Evolutionary conservation across 2,797 vertebrate species (phyloP).

Genomic region (Bothrops alternatus): DNA sequence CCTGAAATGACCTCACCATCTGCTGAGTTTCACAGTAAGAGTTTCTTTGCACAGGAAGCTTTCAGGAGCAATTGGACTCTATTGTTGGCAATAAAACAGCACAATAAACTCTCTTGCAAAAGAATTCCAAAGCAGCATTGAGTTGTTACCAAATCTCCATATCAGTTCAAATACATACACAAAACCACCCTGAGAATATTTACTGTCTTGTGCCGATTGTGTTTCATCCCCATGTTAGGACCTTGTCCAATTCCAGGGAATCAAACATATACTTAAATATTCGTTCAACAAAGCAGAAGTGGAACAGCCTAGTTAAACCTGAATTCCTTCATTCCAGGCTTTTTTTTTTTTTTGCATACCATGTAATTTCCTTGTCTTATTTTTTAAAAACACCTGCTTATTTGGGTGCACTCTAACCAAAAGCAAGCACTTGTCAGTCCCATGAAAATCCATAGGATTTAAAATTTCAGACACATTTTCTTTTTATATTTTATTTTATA

Average conservation of each 20-base stretch:
- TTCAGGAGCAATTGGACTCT: neutral
- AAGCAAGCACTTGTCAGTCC: slow-evolving; percentile 3
- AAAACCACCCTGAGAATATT: neutral
- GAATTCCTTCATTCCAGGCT: slow-evolving; percentile 12
- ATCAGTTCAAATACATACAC: slow-evolving; percentile 6
- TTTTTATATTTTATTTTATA: slow-evolving; percentile 2
- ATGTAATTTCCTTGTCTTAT: slow-evolving; percentile 41
- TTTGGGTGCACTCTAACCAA: neutral
- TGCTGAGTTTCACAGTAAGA: neutral
- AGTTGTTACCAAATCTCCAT: slow-evolving; percentile 29
- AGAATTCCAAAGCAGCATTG: slow-evolving; percentile 25
- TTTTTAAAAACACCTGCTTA: slow-evolving; percentile 14
- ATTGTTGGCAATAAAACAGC: slow-evolving; percentile 24
- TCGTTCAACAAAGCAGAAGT: slow-evolving; percentile 48
- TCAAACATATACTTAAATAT: slow-evolving; percentile 35
- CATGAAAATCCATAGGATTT: neutral
- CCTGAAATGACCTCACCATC: neutral
- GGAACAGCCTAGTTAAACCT: slow-evolving; percentile 1
- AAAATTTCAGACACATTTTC: neutral
- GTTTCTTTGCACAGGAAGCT: neutral
- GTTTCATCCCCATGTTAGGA: neutral
- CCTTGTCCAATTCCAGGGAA: slow-evolving; percentile 8
- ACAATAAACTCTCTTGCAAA: slow-evolving; percentile 35
- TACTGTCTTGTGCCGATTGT: slow-evolving; percentile 13
- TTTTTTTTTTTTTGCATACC: neutral